Evolutionary conservation across 2,113 vertebrate species (phyloP).

Genomic region (Chaetodon trifascialis): DNA sequence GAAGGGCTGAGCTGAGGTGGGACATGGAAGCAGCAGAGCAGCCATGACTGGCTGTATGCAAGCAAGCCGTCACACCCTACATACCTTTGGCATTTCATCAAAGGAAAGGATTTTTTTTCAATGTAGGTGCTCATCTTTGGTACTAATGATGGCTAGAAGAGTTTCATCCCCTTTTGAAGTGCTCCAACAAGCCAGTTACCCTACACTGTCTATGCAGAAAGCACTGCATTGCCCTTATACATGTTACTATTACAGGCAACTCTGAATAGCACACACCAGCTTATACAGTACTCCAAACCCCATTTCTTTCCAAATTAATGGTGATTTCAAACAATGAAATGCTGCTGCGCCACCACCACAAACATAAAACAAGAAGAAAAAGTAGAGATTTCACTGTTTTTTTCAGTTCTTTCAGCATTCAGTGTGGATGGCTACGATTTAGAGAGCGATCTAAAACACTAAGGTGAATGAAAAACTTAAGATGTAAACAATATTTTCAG

Average conservation of each 20-base stretch:
- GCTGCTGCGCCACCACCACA: neutral
- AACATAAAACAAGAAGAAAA: neutral
- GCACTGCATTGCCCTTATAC: neutral
- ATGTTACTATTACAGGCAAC: neutral
- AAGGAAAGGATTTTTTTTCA: neutral
- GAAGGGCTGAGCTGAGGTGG: neutral
- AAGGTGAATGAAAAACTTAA: neutral
- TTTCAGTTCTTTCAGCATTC: neutral
- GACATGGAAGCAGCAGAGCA: neutral
- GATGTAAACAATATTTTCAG: neutral
- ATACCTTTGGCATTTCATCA: slow-evolving; percentile 15
- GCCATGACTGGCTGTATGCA: neutral
- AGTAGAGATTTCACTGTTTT: neutral
- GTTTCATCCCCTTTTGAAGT: slow-evolving; percentile 12
- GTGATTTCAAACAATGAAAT: neutral
- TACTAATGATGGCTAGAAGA: slow-evolving; percentile 11
- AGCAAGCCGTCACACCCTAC: neutral
- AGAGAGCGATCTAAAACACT: neutral
- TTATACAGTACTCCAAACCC: neutral
- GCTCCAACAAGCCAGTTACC: neutral
- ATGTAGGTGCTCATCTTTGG: neutral
- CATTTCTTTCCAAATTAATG: neutral
- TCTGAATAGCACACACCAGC: too few relatives aligned
- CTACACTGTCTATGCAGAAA: neutral
- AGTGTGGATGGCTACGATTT: neutral